Conservation (phyloP, 2,797 vertebrate species). For the Channallabes apus region DNA sequence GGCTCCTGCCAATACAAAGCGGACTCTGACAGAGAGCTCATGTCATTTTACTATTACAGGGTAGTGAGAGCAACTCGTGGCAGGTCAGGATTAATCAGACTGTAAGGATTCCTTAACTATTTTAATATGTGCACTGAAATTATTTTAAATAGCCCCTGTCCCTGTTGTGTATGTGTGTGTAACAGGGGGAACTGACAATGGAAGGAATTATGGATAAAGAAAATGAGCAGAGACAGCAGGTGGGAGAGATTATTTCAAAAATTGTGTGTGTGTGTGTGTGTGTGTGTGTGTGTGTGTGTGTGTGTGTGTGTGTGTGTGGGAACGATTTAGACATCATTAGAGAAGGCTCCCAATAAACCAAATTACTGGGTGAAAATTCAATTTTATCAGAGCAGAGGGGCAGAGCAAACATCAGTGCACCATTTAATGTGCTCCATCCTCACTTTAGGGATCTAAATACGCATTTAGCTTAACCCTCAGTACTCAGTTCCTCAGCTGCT, state of each 20-base stretch:
- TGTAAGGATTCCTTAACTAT: background rate
- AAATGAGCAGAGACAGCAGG: slow-evolving; percentile 1
- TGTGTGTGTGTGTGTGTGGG: slow-evolving; percentile 12
- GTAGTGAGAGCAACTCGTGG: background rate
- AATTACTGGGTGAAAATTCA: slow-evolving; percentile 43
- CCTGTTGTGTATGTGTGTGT: background rate
- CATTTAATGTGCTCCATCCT: slow-evolving; percentile 35
- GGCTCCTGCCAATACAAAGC: background rate
- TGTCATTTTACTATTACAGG: background rate
- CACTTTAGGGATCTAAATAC: slow-evolving; percentile 21
- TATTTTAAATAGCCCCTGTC: background rate
- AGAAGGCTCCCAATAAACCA: slow-evolving; percentile 30
- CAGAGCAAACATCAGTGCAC: slow-evolving; percentile 23
- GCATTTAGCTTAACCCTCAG: slow-evolving; percentile 22
- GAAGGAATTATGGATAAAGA: background rate
- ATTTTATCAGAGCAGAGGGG: slow-evolving; percentile 29
- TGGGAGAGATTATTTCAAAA: slow-evolving; percentile 29
- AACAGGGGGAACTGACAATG: background rate
- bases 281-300: slow-evolving; percentile 10
- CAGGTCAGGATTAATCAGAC: background rate
- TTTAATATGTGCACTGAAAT: background rate
- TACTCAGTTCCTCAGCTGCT: slow-evolving; percentile 15
- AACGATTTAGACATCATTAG: slow-evolving; percentile 32
- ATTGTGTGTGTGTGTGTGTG: background rate
- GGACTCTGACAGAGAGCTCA: background rate